Evolutionary conservation across 2,113 vertebrate genomes (phyloP).

Genomic region (Crotalus viridis): DNA sequence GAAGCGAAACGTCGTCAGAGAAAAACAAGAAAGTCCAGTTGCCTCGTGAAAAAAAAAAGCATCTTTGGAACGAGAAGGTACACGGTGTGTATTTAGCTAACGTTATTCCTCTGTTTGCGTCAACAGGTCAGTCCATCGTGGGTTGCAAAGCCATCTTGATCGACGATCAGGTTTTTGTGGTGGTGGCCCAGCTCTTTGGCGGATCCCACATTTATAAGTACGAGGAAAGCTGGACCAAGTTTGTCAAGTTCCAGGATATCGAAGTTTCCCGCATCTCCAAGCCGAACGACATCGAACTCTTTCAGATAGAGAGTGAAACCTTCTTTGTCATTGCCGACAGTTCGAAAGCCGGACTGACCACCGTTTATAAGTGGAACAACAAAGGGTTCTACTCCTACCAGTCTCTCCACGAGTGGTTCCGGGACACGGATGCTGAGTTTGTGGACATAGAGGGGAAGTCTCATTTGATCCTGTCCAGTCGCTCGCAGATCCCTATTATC

Average conservation of each 20-base stretch:
- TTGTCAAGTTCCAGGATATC: constrained; percentile 97
- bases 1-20: no score
- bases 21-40: no score
- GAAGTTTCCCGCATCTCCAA: constrained; percentile 96
- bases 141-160: constrained; percentile 95
- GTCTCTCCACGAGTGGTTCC: constrained; percentile 95
- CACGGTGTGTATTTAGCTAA: constrained; percentile 39
- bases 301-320: constrained; percentile 88
- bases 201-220: constrained; percentile 98
- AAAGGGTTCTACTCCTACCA: constrained; percentile 97
- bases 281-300: constrained; percentile 94
- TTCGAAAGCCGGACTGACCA: constrained; percentile 95
- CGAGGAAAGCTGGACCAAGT: constrained; percentile 93
- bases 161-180: constrained; percentile 92
- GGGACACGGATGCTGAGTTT: constrained; percentile 94
- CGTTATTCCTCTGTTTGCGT: constrained; percentile 33
- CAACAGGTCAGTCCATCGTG: constrained; percentile 93
- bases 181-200: constrained; percentile 96
- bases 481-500: constrained; percentile 94
- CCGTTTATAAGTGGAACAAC: constrained; percentile 96
- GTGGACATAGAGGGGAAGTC: constrained; percentile 90
- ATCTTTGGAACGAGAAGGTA: neutral
- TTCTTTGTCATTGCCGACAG: constrained; percentile 97
- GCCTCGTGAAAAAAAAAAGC: no score
- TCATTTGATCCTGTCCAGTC: constrained; percentile 90